Percentiles rank a stretch among this genome's conserved stretches.
phyloP scores from a whole-genome alignment of 2,113 vertebrate species.

The Phycodurus eques region DNA sequence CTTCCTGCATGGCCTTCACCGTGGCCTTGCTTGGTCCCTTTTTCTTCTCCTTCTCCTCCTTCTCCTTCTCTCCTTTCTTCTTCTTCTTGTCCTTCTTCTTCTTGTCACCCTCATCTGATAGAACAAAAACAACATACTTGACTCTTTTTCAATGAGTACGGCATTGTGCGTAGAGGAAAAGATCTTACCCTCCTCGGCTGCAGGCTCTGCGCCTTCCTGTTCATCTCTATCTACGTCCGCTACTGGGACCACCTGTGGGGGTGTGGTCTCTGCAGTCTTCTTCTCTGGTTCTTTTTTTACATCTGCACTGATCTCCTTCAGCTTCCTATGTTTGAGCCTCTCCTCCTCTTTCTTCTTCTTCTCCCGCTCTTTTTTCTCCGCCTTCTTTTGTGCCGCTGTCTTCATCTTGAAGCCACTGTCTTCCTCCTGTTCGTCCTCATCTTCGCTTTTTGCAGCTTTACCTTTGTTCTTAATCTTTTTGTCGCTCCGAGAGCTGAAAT shows the following conservation, averaged over 20 bases:
- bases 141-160: neutral
- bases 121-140: neutral
- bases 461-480: conserved; percentile 83
- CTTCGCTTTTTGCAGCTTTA: conserved; percentile 74
- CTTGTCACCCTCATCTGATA: conserved; percentile 80
- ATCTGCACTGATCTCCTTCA: conserved; percentile 65
- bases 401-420: conserved; percentile 88
- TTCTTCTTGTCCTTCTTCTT: conserved; percentile 98
- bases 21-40: conserved; percentile 95
- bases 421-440: conserved; percentile 73
- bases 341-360: conserved; percentile 89
- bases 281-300: conserved; percentile 47
- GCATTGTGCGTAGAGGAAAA: neutral
- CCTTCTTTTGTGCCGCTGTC: conserved; percentile 96
- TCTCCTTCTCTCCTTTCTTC: conserved; percentile 79
- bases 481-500: conserved; percentile 75
- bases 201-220: conserved; percentile 70
- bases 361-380: conserved; percentile 96
- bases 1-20: conserved; percentile 97
- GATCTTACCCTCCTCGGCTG: conserved; percentile 81
- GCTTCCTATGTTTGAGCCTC: conserved; percentile 71
- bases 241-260: conserved; percentile 17
- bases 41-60: conserved; percentile 93
- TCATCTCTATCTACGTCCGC: conserved; percentile 63
- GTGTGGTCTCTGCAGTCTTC: conserved; percentile 43